Evolutionary conservation across 2,888 invertebrate species (phyloP).

Genomic region (Horisme vitalbata): DNA sequence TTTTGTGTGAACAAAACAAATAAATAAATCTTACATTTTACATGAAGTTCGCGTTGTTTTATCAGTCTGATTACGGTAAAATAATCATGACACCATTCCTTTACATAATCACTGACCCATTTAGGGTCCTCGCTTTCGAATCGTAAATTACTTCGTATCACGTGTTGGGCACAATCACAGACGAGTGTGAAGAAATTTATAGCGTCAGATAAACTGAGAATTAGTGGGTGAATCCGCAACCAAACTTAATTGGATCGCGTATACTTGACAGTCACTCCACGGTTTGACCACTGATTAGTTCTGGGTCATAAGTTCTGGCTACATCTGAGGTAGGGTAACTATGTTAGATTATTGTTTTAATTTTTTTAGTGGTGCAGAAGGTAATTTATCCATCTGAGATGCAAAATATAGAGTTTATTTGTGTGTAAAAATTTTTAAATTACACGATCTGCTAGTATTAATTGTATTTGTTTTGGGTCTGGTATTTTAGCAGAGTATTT

Average conservation of each 20-base stretch:
- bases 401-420: no score
- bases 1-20: no score
- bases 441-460: no score
- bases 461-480: no score
- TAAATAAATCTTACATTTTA: no score
- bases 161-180: constrained; percentile 43
- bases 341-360: no score
- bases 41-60: not conserved
- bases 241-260: constrained; percentile 26
- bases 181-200: constrained; percentile 48
- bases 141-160: constrained; percentile 50
- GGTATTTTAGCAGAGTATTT: no score
- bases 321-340: no score
- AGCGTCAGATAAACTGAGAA: constrained; percentile 44
- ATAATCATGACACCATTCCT: constrained; percentile 40
- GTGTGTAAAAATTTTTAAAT: no score
- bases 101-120: constrained; percentile 50
- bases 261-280: constrained; percentile 25
- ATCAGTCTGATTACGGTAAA: constrained; percentile 10
- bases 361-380: no score
- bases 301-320: constrained; percentile 2
- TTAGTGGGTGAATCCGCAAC: constrained; percentile 35
- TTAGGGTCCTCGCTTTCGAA: constrained; percentile 37
- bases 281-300: constrained; percentile 14
- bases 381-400: no score